phyloP scores from a whole-genome alignment of 2,888 invertebrate genomes.

The Ornithoptera alexandrae region DNA sequence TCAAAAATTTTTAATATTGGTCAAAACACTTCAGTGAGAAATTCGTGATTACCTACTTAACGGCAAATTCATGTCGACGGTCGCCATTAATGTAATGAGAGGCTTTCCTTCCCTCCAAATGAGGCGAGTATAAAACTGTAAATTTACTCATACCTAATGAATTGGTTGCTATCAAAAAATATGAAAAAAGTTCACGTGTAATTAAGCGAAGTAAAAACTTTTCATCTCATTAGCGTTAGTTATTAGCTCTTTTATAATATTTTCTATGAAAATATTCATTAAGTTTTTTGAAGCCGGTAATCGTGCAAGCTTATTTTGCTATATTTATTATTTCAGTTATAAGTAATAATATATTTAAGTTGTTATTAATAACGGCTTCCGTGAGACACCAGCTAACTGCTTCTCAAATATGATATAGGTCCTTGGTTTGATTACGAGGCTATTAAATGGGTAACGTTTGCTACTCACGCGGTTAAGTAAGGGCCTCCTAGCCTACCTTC shows the following conservation, averaged over 20 bases:
- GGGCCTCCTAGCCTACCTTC: too few relatives aligned
- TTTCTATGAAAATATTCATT: neutral
- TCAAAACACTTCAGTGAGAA: conserved; percentile 8
- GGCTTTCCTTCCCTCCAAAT: conserved; percentile 7
- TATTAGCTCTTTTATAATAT: conserved; percentile 1
- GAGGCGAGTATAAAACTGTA: neutral
- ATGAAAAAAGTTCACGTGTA: neutral
- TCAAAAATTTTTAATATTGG: neutral
- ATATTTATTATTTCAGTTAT: too few relatives aligned
- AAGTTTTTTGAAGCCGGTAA: too few relatives aligned
- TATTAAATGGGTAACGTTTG: too few relatives aligned
- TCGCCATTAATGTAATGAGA: conserved; percentile 18
- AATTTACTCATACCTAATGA: neutral
- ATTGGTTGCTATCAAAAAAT: neutral
- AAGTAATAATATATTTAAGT: too few relatives aligned
- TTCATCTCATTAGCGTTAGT: neutral
- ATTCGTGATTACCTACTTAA: conserved; percentile 17
- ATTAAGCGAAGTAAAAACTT: neutral
- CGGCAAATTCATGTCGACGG: conserved; percentile 10
- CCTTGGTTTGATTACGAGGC: too few relatives aligned
- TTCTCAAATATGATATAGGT: too few relatives aligned
- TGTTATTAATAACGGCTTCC: too few relatives aligned
- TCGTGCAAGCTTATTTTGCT: neutral
- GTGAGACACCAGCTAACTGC: too few relatives aligned
- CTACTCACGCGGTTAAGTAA: too few relatives aligned